Percentiles rank a stretch among this genome's conserved stretches.
Evolutionary conservation across 2,888 invertebrate genomes (phyloP).

Genomic region (Siphlonurus alternatus): DNA sequence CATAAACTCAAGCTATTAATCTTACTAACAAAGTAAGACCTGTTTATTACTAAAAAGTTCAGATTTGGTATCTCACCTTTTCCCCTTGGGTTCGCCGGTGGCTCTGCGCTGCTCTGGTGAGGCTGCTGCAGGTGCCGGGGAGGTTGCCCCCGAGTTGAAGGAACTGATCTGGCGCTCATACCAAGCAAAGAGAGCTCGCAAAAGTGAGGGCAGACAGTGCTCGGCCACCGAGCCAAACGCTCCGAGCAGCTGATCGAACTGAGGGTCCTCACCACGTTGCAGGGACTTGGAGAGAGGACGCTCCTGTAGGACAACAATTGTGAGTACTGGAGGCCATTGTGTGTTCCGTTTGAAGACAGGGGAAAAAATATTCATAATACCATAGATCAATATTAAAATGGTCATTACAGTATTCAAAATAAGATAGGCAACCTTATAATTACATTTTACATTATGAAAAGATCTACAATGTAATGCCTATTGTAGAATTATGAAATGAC

Average conservation of each 20-base stretch:
- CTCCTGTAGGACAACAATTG: slow-evolving; percentile 50
- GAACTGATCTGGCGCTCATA: slow-evolving; percentile 61
- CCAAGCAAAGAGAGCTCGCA: slow-evolving; percentile 88
- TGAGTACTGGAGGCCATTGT: too few relatives aligned
- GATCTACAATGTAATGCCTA: too few relatives aligned
- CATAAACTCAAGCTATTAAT: too few relatives aligned
- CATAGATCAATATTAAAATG: slow-evolving; percentile 1
- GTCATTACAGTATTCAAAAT: neutral
- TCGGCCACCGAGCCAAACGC: slow-evolving; percentile 92
- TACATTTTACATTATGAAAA: neutral
- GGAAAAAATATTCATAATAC: slow-evolving; percentile 9
- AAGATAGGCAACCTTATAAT: too few relatives aligned
- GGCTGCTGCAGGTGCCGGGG: slow-evolving; percentile 17
- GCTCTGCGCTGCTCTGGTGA: slow-evolving; percentile 39
- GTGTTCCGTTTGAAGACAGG: too few relatives aligned
- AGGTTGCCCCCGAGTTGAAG: neutral
- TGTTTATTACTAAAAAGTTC: too few relatives aligned
- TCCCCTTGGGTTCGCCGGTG: slow-evolving; percentile 36
- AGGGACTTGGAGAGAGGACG: slow-evolving; percentile 88
- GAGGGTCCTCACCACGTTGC: slow-evolving; percentile 89
- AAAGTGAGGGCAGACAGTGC: slow-evolving; percentile 88
- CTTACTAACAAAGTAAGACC: too few relatives aligned
- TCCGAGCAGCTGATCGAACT: slow-evolving; percentile 83
- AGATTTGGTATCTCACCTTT: slow-evolving; percentile 31
- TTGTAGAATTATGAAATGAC: too few relatives aligned